Evolutionary conservation across 2,113 vertebrate species (phyloP), one percentile per base, ranked within the genome.

Genomic region (Perognathus longimembris): DNA sequence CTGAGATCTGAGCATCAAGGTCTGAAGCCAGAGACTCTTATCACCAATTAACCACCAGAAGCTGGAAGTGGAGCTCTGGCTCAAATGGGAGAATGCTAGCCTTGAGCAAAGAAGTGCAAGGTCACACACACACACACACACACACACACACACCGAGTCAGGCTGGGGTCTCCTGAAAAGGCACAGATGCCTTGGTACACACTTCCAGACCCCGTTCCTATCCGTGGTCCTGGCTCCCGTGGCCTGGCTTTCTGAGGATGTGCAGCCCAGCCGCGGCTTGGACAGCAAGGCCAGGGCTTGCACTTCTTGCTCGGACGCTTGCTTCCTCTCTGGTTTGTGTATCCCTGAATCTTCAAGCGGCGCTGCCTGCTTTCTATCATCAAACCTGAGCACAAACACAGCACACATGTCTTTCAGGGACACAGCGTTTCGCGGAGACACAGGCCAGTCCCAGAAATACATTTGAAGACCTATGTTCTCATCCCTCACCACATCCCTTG

Each of bases 401-500:
- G 6, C 24, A 54, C 24, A 89, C 28, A 18, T 21, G 4, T 82
- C 74, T 85, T 36, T 34, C 20, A 84, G 59, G 81, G n/a, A 61
- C 2, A 9, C 22, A 4, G 32, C 42, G 64, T 89, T 85, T 70
- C 74, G 30, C 63, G 54, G 30, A 86, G 42, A 78, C 91, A 76
- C 42, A 70, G 32, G 73, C 81, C 54, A 20, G 61, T 40, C 71
- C 88, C 87, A 80, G 74, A 67, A 89, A 93, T 92, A 93, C 10
- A 74, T 88, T 91, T 89, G 50, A 92, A 82, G 96, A 94, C 17
- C 74, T 92, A 34, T 74, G 85, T 69, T 94, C 95, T 92, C 74
- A 86, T 66, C 71, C 91, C 85, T 59, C 91, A 94, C 96, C 95
- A 95, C 90, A 76, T 45, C 73, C 64, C 96, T 94, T 96, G 85